Evolutionary conservation across 1,140 invertebrate species (phyloP).

Genomic region (Augochlora pura): DNA sequence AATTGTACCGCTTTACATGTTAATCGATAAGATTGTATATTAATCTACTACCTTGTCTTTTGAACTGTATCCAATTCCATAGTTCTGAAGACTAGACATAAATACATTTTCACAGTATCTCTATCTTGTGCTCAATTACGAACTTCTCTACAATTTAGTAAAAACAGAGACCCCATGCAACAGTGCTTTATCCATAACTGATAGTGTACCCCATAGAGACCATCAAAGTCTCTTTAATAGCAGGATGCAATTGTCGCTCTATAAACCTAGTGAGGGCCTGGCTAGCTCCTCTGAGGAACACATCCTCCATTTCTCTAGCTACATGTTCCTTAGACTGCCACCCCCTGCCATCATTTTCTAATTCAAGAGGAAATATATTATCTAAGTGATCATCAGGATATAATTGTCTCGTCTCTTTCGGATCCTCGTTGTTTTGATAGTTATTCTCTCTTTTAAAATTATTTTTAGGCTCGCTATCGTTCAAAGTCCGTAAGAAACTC

Average conservation of each 20-base stretch:
- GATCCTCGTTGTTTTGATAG: slow-evolving; percentile 27
- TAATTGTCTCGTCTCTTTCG: slow-evolving; percentile 58
- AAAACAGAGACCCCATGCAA: too few species aligned
- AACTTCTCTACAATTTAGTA: background rate
- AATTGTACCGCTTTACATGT: background rate
- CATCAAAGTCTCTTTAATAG: slow-evolving; percentile 91
- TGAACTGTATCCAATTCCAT: background rate
- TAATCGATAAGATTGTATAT: background rate
- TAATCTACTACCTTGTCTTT: background rate
- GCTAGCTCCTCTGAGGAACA: slow-evolving; percentile 89
- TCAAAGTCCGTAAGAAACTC: background rate
- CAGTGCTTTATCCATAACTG: slow-evolving; percentile 84
- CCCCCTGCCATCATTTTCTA: slow-evolving; percentile 45
- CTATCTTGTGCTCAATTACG: background rate
- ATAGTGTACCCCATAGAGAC: slow-evolving; percentile 91
- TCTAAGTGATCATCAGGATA: slow-evolving; percentile 34
- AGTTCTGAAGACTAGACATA: slow-evolving; percentile 8
- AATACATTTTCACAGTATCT: background rate
- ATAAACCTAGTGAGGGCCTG: slow-evolving; percentile 90
- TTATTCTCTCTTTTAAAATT: slow-evolving; percentile 47
- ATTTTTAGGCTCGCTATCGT: slow-evolving; percentile 12
- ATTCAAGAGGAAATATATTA: slow-evolving; percentile 37
- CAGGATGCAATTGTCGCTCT: slow-evolving; percentile 89
- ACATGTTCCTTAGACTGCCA: slow-evolving; percentile 82
- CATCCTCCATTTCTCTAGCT: slow-evolving; percentile 90